These are phyloP conservation scores for Meleagris gallopavo DNA, from an alignment of 2,113 vertebrate species.

Conservation along the genomic window DNA sequence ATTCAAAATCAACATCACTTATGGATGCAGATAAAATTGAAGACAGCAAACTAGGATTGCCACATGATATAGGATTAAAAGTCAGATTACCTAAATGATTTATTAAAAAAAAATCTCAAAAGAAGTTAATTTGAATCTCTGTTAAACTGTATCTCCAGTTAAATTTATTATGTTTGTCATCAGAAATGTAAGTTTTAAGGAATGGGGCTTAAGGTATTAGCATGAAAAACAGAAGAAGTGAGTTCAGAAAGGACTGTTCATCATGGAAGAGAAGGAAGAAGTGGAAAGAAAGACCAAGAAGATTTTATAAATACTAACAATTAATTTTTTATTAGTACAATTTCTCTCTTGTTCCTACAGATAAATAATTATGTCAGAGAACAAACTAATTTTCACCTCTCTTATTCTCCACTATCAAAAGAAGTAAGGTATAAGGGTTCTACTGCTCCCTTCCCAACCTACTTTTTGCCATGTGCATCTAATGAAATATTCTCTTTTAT, in stretches of 20 bases:
- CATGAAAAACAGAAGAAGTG: not conserved
- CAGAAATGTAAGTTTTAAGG: not conserved
- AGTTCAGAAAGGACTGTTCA: not conserved
- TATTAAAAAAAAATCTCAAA: too few species aligned
- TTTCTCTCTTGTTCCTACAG: not conserved
- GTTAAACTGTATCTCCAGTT: not conserved
- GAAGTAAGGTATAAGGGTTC: not conserved
- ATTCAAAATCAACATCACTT: conserved; percentile 43
- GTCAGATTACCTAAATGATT: not conserved
- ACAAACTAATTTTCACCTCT: not conserved
- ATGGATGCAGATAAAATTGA: not conserved
- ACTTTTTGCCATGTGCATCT: not conserved
- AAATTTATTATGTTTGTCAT: not conserved
- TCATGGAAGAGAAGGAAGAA: not conserved
- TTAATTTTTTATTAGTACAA: not conserved
- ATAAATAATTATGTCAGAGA: not conserved
- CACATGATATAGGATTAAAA: not conserved
- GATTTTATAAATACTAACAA: not conserved
- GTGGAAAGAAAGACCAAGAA: not conserved
- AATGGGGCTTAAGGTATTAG: accelerated
- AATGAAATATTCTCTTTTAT: not conserved
- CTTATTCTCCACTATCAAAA: not conserved
- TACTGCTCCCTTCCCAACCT: not conserved
- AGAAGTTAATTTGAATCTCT: not conserved
- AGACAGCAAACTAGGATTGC: not conserved